Base-by-base conservation (phyloP, 2,888 invertebrate genomes). In the Scrobipalpa atriplicella region DNA sequence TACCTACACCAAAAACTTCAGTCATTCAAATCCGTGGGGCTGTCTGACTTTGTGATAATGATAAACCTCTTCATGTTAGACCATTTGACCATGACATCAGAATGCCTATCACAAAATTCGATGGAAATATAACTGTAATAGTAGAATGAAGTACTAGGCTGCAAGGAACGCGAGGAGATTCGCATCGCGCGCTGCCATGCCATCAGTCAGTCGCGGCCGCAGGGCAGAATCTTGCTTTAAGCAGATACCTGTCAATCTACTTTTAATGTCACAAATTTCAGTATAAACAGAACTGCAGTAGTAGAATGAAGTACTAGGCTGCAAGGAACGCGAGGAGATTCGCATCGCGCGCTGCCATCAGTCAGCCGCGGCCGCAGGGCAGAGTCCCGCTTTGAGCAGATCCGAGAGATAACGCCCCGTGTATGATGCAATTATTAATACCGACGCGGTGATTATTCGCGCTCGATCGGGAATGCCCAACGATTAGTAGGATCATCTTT, bases 171-270 rank as follows among this genome's bases (percentile, higher is more conserved):
- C 39, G 21, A 16, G 51, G 18, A 18, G 51, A 18, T 51, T 51
- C 18, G 18, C 51, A 47, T 47, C 68, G 65, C 62, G 62, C 21
- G 72, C 77, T 78, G 74, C 77, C 78, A 84, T 78, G 74, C 77
- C 78, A 84, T 84, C 85, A 82, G 81, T 83, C 85, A 84, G 77
- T 65, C 69, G 70, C 71, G 71, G 82, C 82, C 76, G 74, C 73
- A 71, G 73, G 77, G 76, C 78, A 75, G 79, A 83, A 71, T 70
- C 78, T 74, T 71, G 71, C 75, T 74, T 77, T 75, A 71, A 71
- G 74, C 75, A 64, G 77, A 78, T 77, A 29, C 5, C 29, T 43
- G 43, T 43, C 43, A 43, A 13, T 13, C 13, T 10, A 18, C 18
- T 10, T 9, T 29, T 29, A 29, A 29, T 18, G 19, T 54, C 11